Evolutionary conservation across 2,888 invertebrate species (phyloP).

Genomic region (Aromia moschata): DNA sequence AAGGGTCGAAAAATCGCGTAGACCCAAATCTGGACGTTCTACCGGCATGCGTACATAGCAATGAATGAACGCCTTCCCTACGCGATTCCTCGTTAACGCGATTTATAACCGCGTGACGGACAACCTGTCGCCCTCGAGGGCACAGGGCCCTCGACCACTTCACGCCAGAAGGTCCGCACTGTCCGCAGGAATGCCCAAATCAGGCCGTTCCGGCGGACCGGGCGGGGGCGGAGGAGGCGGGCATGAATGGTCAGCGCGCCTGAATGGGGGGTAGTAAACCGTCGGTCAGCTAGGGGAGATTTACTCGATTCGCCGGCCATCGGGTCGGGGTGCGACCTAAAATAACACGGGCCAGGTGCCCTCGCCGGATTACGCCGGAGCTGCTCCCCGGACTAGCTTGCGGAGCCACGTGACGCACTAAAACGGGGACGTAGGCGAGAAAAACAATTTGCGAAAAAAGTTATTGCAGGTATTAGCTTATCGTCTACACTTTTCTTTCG

Average conservation of each 20-base stretch:
- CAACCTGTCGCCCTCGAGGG: conserved; percentile 4
- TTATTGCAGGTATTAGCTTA: too few species aligned
- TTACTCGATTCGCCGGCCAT: conserved; percentile 32
- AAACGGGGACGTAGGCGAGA: neutral
- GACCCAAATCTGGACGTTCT: too few species aligned
- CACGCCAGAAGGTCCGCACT: conserved; percentile 23
- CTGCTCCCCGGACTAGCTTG: neutral
- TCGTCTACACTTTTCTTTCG: too few species aligned
- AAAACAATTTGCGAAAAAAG: neutral
- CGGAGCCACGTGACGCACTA: neutral
- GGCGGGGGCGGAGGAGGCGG: too few species aligned
- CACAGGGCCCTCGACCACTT: conserved; percentile 13
- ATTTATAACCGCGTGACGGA: neutral
- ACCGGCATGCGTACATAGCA: too few species aligned
- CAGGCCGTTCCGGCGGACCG: conserved; percentile 26
- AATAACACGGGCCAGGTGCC: conserved; percentile 49
- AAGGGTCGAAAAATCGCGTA: too few species aligned
- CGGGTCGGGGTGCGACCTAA: conserved; percentile 42
- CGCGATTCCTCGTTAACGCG: too few species aligned
- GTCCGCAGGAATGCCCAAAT: conserved; percentile 27
- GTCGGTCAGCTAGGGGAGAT: conserved; percentile 41
- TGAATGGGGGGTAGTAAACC: conserved; percentile 50
- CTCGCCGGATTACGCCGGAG: conserved; percentile 13
- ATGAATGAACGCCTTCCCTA: too few species aligned
- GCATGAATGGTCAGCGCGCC: conserved; percentile 46